Conservation (phyloP, 2,113 vertebrate genomes). For the Chaetorhynchus papuensis region DNA sequence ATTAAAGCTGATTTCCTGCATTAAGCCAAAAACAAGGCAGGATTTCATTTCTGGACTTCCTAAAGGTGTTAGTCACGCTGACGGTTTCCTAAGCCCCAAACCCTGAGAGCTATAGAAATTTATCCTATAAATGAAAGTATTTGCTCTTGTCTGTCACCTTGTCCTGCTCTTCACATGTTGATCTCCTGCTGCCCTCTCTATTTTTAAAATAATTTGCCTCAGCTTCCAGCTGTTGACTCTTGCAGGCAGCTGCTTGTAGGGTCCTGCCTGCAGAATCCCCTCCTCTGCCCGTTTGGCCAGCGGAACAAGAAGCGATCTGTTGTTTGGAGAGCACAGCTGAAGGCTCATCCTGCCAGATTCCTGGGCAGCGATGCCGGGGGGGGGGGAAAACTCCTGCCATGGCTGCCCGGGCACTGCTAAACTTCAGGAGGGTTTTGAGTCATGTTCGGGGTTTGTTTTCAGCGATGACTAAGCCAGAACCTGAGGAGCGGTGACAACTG, state of each 20-base stretch:
- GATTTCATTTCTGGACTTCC: conserved; percentile 8
- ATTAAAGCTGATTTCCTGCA: conserved; percentile 31
- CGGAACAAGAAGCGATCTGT: neutral
- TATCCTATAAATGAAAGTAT: neutral
- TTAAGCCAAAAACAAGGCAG: conserved; percentile 22
- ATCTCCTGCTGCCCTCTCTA: neutral
- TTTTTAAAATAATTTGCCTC: neutral
- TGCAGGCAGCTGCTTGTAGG: neutral
- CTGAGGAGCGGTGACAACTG: neutral
- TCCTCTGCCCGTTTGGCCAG: neutral
- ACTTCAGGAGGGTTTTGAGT: neutral
- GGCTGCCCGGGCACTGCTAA: neutral
- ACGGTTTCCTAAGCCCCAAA: neutral
- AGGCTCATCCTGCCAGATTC: neutral
- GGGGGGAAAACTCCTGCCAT: neutral
- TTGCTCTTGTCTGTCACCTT: neutral
- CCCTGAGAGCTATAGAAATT: neutral
- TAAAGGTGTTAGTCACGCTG: neutral
- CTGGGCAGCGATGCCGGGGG: neutral
- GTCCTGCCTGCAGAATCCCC: neutral
- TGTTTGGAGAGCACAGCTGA: conserved; percentile 58
- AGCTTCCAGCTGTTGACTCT: conserved; percentile 46
- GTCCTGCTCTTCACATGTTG: neutral
- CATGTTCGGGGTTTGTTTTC: neutral
- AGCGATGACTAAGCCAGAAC: neutral